phyloP scores from a whole-genome alignment of 2,888 invertebrate genomes.

The Luffia ferchaultella region DNA sequence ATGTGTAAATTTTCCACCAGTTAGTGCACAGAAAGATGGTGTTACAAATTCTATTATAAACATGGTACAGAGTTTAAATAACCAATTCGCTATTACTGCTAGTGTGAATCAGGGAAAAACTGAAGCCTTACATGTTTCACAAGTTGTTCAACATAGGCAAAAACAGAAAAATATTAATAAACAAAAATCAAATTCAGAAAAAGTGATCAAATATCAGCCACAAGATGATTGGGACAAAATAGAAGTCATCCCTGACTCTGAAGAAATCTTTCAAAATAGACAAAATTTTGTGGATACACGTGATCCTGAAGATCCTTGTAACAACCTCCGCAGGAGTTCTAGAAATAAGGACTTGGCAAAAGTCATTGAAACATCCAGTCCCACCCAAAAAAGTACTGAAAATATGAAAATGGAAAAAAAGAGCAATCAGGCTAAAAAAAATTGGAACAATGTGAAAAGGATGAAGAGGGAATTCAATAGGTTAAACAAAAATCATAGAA shows the following conservation, averaged over 20 bases:
- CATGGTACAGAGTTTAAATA: conserved; percentile 48
- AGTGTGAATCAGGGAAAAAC: neutral
- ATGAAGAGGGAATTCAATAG: conserved; percentile 56
- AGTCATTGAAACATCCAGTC: conserved; percentile 15
- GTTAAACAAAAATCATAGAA: conserved; percentile 39
- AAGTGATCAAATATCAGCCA: conserved; percentile 16
- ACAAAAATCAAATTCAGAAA: neutral
- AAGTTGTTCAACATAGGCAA: neutral
- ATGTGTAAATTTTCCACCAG: neutral
- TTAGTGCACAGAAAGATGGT: conserved; percentile 6
- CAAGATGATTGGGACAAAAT: conserved; percentile 56
- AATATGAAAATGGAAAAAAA: conserved; percentile 29
- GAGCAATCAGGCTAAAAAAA: conserved; percentile 28
- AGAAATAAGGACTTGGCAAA: conserved; percentile 32
- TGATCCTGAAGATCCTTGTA: conserved; percentile 31
- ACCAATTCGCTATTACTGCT: conserved; percentile 34
- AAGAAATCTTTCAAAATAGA: conserved; percentile 20
- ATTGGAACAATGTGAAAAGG: conserved; percentile 48
- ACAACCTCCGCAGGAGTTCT: conserved; percentile 42
- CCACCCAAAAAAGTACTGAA: conserved; percentile 19
- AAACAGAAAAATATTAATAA: neutral
- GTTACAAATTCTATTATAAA: conserved; percentile 42
- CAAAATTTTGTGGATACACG: conserved; percentile 31
- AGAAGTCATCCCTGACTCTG: conserved; percentile 35
- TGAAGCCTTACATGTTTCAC: neutral